phyloP scores from a whole-genome alignment of 2,113 vertebrate species.

The Pampusana beccarii region DNA sequence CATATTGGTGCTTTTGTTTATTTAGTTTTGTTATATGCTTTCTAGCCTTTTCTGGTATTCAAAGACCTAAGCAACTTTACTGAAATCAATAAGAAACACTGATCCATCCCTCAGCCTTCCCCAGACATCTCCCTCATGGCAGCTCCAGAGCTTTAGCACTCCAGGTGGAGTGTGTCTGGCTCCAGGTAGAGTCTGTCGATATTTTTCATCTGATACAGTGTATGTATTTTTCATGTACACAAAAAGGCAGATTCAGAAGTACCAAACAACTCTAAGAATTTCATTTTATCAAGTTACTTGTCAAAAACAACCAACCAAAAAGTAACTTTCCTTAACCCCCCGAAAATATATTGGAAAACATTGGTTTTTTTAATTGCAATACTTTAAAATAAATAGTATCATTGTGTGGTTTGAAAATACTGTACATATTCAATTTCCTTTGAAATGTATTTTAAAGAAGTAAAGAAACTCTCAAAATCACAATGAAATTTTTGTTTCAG shows the following conservation, averaged over 20 bases:
- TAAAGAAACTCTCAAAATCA: neutral
- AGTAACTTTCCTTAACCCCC: neutral
- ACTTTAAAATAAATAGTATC: neutral
- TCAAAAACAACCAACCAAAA: neutral
- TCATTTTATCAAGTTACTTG: neutral
- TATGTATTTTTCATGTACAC: slow-evolving; percentile 4
- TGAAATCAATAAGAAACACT: slow-evolving; percentile 7
- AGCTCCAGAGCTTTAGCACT: neutral
- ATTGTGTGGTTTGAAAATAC: neutral
- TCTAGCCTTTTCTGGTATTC: neutral
- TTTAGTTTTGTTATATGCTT: neutral
- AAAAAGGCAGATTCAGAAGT: neutral
- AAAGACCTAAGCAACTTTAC: neutral
- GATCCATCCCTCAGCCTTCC: neutral
- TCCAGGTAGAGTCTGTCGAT: slow-evolving; percentile 50
- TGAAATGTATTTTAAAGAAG: neutral
- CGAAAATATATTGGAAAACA: neutral
- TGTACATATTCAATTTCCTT: neutral
- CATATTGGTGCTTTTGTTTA: neutral
- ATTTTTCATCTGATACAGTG: slow-evolving; percentile 2
- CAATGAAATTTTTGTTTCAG: neutral
- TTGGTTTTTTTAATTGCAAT: neutral
- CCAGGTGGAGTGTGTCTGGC: slow-evolving; percentile 29
- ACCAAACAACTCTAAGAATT: neutral
- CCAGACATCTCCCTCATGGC: neutral